Evolutionary conservation across 2,113 vertebrate species (phyloP), one percentile per base, ranked within the genome.

Genomic region (Zosterops hypoxanthus): DNA sequence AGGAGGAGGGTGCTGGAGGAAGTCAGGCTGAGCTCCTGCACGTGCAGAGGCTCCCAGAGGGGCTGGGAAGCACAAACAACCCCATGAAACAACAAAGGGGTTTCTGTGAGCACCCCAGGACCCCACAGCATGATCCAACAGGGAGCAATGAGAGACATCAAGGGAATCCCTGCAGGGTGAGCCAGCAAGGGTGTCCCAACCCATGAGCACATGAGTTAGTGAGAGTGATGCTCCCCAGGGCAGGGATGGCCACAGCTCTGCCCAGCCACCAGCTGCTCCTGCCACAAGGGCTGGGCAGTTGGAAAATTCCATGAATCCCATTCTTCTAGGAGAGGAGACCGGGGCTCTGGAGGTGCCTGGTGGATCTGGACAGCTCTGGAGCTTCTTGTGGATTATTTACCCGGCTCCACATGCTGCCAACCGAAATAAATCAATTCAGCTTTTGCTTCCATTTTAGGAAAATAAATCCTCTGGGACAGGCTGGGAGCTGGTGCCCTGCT

Each of bases 391-490:
- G 59, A 69, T 85, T 90, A 85, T 82, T 88, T 57, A 88, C 66
- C 69, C 87, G 5, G 81, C 52, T 86, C 53, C 3, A 7, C 28
- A 3, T 7, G 63, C 78, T 39, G 95, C 94, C 89, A 93, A 56
- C 31, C 78, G 88, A 90, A 95, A 94, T 95, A 94, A 92, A 95
- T 94, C 92, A 79, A 53, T 80, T 90, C 63, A 10, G 61, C 78
- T 93, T 89, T 90, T 34, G n/a, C 68, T 95, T 93, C 95, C 95
- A 92, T 95, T 96, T 97, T 95, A 90, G 96, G 94, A 82, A 86
- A 84, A 59, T 70, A 59, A 90, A 86, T 93, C 94, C 90, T 70
- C 68, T 55, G 90, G 86, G 94, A 94, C 39, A 33, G 42, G 53
- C 61, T 3, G 24, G 79, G 77, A 91, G 86, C 80, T 4, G 31